Base-by-base conservation (phyloP, 2,888 invertebrate species). In the Cordylochernes scorpioides region DNA sequence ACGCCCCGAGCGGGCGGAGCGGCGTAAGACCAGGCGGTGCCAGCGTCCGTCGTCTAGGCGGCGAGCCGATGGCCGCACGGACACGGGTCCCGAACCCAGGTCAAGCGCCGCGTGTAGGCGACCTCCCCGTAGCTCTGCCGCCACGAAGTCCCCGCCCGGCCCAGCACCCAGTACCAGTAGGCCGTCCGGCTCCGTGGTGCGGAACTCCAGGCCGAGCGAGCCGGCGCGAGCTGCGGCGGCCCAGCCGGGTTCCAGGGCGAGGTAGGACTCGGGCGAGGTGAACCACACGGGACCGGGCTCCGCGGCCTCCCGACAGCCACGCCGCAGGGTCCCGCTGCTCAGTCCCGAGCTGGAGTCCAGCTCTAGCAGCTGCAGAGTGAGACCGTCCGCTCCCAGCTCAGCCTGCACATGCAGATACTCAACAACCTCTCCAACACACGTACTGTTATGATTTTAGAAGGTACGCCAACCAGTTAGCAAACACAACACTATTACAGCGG, bases 171-270 rank as follows among this genome's bases (percentile, higher is more conserved):
- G 72, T 50, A 91, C 67, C 31, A 94, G 67, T 41, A 94, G 63
- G 15, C 91, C 91, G 49, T 88, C 80, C 5, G 78, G 72, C 54
- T 91, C 88, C 51, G 75, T 80, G 25, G 91, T 91, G 37, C 86
- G 68, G 49, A 94, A 80, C 59, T 86, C 82, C 58, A 88, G 78
- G 24, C 78, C 72, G 48, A 88, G 71, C 16, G 73, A 74, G 35
- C 84, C 84, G 15, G 43, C 68, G 49, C 73, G 71, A 48, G 75
- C 72, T 3, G 77, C 74, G 51, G 80, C 78, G 51, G 80, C 78
- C 84, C 84, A 84, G 31, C 74, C n/a, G n/a, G n/a, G n/a, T n/a
- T n/a, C 12, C 58, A 68, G 67, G 55, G 80, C 80, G 67, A 82
- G 63, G 59, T 78, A 77, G 6, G 86, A 77, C 47, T 84, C 78